Evolutionary conservation across 2,113 vertebrate species (phyloP).

Genomic region (Oxyruncus cristatus): DNA sequence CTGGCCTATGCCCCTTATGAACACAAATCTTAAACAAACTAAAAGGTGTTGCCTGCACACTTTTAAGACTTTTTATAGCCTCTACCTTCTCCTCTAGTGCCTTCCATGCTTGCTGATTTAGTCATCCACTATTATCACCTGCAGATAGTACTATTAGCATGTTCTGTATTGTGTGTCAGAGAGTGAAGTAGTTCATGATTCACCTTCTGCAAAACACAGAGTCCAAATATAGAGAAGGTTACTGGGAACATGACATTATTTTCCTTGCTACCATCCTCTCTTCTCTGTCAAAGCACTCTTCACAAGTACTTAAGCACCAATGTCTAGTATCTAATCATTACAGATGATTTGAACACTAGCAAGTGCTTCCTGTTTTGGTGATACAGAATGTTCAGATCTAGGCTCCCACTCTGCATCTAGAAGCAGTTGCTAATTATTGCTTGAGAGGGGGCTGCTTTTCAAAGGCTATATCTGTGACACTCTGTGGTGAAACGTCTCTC

Average conservation of each 20-base stretch:
- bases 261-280: background rate
- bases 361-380: background rate
- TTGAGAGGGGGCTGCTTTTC: background rate
- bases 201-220: background rate
- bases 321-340: background rate
- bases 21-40: background rate
- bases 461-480: background rate
- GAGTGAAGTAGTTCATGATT: background rate
- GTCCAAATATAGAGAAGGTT: conserved; percentile 27
- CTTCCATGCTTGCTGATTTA: background rate
- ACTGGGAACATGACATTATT: background rate
- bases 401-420: background rate
- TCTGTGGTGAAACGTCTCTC: background rate
- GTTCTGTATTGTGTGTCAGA: background rate
- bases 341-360: background rate
- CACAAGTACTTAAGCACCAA: background rate
- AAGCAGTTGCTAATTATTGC: background rate
- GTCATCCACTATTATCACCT: background rate
- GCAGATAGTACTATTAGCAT: background rate
- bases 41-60: background rate
- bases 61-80: background rate
- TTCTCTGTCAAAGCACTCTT: background rate
- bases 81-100: background rate
- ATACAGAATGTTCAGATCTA: background rate
- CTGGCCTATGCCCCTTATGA: background rate